Conservation (phyloP, 2,797 vertebrate species). For the Cirrhinus molitorella region DNA sequence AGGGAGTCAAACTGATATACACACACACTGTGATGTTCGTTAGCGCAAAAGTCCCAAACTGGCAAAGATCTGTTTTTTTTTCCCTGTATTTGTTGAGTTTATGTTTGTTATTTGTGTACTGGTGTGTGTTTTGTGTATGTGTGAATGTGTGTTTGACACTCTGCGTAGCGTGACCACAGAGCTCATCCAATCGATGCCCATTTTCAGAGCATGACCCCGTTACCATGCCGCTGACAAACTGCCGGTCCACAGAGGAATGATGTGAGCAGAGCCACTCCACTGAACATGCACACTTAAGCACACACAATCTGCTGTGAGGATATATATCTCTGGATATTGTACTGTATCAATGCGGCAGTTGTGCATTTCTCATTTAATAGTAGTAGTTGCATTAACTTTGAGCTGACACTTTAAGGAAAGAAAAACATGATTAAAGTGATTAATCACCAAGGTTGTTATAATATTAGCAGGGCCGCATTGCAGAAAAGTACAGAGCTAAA, state of each 20-base stretch:
- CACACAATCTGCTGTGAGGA: slow-evolving; percentile 15
- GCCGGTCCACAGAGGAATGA: slow-evolving; percentile 49
- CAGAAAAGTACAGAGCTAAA: neutral
- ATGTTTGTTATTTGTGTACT: slow-evolving; percentile 35
- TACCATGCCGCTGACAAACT: slow-evolving; percentile 57
- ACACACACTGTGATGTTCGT: slow-evolving; percentile 7
- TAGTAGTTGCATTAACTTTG: slow-evolving; percentile 11
- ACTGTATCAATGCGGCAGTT: neutral
- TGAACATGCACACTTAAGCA: slow-evolving; percentile 29
- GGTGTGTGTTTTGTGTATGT: slow-evolving; percentile 41
- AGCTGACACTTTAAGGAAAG: neutral
- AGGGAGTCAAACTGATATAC: neutral
- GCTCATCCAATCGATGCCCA: slow-evolving; percentile 63
- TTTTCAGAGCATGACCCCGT: slow-evolving; percentile 63
- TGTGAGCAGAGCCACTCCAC: slow-evolving; percentile 47
- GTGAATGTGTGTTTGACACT: slow-evolving; percentile 57
- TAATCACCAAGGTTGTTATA: slow-evolving; percentile 4
- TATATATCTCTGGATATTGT: neutral
- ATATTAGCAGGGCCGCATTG: neutral
- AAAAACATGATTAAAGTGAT: slow-evolving; percentile 10
- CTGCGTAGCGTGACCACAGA: slow-evolving; percentile 53
- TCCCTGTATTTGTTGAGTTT: slow-evolving; percentile 3
- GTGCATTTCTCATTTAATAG: neutral
- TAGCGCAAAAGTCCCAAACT: neutral
- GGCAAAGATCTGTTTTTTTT: neutral